Evolutionary conservation across 2,113 vertebrate species (phyloP).

Genomic region (Neotoma lepida): DNA sequence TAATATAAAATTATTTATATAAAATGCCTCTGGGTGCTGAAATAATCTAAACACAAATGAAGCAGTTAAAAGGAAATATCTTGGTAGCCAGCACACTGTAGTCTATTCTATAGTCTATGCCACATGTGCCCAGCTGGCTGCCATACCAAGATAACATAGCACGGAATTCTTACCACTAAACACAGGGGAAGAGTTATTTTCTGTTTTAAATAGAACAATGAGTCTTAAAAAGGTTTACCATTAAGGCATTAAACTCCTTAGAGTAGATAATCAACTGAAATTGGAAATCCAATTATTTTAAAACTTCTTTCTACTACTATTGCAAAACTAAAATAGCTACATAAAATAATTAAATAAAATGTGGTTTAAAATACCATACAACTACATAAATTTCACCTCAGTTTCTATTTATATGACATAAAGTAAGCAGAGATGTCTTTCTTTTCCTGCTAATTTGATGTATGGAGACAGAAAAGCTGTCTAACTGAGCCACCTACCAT

Average conservation of each 20-base stretch:
- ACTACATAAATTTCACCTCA: slow-evolving; percentile 54
- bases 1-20: not conserved
- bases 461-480: slow-evolving; percentile 19
- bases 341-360: slow-evolving; percentile 63
- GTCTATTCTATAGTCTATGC: not conserved
- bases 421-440: slow-evolving; percentile 57
- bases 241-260: slow-evolving; percentile 61
- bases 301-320: slow-evolving; percentile 62
- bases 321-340: slow-evolving; percentile 45
- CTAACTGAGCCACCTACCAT: slow-evolving; percentile 4
- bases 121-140: slow-evolving; percentile 59
- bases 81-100: slow-evolving; percentile 14
- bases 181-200: slow-evolving; percentile 67
- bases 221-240: slow-evolving; percentile 55
- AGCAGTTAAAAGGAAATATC: not conserved
- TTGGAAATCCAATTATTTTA: slow-evolving; percentile 74
- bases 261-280: slow-evolving; percentile 73
- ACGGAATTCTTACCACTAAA: slow-evolving; percentile 75
- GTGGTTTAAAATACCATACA: slow-evolving; percentile 51
- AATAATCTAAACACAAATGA: not conserved
- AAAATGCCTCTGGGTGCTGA: slow-evolving; percentile 42
- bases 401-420: slow-evolving; percentile 57
- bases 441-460: slow-evolving; percentile 58
- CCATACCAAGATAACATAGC: slow-evolving; percentile 50
- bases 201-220: slow-evolving; percentile 67